phyloP scores from a whole-genome alignment of 1,140 invertebrate species.

The Rhyzopertha dominica region DNA sequence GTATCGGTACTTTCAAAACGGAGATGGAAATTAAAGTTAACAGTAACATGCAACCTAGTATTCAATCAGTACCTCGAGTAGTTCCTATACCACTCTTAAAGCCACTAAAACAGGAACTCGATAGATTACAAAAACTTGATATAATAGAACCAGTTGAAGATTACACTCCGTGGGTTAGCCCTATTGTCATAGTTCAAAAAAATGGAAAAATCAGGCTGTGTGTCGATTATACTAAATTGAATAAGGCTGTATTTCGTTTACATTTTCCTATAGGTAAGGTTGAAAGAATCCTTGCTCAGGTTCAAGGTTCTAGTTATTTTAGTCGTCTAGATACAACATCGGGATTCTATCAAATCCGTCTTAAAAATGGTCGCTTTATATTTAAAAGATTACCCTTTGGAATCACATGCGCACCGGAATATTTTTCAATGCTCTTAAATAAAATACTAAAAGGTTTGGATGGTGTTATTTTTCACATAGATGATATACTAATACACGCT shows the following conservation, averaged over 20 bases:
- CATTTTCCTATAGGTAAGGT: constrained; percentile 27
- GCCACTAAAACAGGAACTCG: constrained; percentile 25
- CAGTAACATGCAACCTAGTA: too few species aligned
- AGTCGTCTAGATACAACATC: constrained; percentile 13
- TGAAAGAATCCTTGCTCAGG: constrained; percentile 24
- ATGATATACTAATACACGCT: constrained; percentile 37
- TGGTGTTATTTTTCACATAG: constrained; percentile 27
- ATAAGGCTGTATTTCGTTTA: constrained; percentile 10
- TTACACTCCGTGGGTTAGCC: constrained; percentile 43
- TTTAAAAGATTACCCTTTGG: constrained; percentile 29
- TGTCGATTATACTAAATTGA: constrained; percentile 18
- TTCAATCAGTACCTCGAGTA: constrained; percentile 24
- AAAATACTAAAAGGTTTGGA: constrained; percentile 24
- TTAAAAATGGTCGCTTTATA: constrained; percentile 24
- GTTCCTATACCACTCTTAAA: constrained; percentile 34
- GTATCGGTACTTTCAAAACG: too few species aligned
- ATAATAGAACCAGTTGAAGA: constrained; percentile 38
- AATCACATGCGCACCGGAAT: constrained; percentile 26
- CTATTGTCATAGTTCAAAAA: constrained; percentile 45
- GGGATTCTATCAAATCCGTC: constrained; percentile 20
- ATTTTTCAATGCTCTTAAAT: constrained; percentile 26
- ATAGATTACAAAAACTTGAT: constrained; percentile 24
- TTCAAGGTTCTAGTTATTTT: constrained; percentile 17
- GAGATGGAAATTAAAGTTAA: too few species aligned
- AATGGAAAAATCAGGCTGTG: constrained; percentile 24